A percentile compares a stretch with the other conserved stretches of the same genome.
Evolutionary conservation across 2,797 vertebrate species (phyloP).

Genomic region (Hephaestus fuliginosus): DNA sequence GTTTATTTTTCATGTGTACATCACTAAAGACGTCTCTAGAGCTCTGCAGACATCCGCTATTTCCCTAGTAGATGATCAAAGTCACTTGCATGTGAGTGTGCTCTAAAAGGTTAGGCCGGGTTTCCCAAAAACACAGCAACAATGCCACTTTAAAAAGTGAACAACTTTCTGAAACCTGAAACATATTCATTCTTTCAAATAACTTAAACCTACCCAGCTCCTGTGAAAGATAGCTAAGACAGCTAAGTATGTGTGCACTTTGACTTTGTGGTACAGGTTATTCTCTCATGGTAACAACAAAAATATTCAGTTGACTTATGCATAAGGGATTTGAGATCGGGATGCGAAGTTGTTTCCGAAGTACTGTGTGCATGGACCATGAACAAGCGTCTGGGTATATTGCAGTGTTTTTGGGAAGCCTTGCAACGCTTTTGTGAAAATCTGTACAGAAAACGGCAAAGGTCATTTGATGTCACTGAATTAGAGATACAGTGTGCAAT

Average conservation of each 20-base stretch:
- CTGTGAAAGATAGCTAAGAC: neutral
- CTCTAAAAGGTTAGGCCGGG: neutral
- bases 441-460: conserved; percentile 3
- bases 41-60: conserved; percentile 1
- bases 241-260: conserved; percentile 25
- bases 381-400: neutral
- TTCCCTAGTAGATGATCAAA: conserved; percentile 19
- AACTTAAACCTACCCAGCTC: neutral
- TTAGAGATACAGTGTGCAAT: neutral
- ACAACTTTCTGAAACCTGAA: neutral
- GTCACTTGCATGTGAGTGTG: conserved; percentile 36
- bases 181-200: conserved; percentile 7
- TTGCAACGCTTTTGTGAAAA: neutral
- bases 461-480: neutral
- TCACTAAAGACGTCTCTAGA: conserved; percentile 24
- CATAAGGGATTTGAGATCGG: conserved; percentile 5
- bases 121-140: conserved; percentile 34
- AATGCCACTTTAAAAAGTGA: neutral
- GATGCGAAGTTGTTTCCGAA: conserved; percentile 22
- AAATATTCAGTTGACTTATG: conserved; percentile 15
- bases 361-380: conserved; percentile 4
- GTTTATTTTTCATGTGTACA: conserved; percentile 49
- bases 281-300: conserved; percentile 1
- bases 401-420: conserved; percentile 14
- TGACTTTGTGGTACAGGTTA: conserved; percentile 3